Percentiles rank a stretch among this genome's conserved stretches.
These are phyloP conservation scores for Drosophila recens DNA, from an alignment of 2,888 invertebrate genomes.

Conservation along the genomic window DNA sequence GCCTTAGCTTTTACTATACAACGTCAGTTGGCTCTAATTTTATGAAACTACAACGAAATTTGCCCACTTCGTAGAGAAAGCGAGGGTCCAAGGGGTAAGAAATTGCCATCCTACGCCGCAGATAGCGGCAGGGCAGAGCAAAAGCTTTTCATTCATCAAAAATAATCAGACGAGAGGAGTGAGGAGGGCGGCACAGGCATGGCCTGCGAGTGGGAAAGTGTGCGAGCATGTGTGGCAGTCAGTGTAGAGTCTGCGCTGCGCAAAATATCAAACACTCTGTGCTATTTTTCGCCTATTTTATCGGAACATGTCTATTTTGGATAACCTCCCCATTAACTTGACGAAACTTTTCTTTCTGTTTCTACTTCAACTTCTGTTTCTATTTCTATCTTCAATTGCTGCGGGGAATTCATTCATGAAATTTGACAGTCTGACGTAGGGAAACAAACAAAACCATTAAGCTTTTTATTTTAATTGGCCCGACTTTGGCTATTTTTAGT, in stretches of 20 bases:
- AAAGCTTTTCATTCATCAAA: constrained; percentile 84
- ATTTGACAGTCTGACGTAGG: constrained; percentile 63
- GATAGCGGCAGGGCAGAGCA: constrained; percentile 58
- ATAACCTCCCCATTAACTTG: constrained; percentile 49
- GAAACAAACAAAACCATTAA: constrained; percentile 60
- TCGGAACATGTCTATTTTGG: constrained; percentile 61
- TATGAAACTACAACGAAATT: constrained; percentile 32
- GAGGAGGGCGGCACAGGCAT: constrained; percentile 8
- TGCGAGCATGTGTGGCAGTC: constrained; percentile 19
- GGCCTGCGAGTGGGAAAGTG: constrained; percentile 11
- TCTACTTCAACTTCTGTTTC: constrained; percentile 11
- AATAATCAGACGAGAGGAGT: constrained; percentile 57
- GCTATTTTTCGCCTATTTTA: constrained; percentile 66
- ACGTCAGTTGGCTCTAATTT: constrained; percentile 56
- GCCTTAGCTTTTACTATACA: constrained; percentile 60
- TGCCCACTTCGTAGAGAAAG: constrained; percentile 13
- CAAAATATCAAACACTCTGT: constrained; percentile 46
- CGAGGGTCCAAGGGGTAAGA: constrained; percentile 3
- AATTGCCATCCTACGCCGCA: constrained; percentile 21
- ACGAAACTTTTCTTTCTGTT: constrained; percentile 62
- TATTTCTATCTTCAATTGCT: constrained; percentile 57
- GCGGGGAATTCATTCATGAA: constrained; percentile 72
- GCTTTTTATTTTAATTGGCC: constrained; percentile 73
- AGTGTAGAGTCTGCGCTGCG: constrained; percentile 72
- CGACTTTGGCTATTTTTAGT: constrained; percentile 61